A percentile compares a stretch with the other conserved stretches of the same genome.
Evolutionary conservation across 2,888 invertebrate genomes (phyloP).

Genomic region (Tinea semifulvella): DNA sequence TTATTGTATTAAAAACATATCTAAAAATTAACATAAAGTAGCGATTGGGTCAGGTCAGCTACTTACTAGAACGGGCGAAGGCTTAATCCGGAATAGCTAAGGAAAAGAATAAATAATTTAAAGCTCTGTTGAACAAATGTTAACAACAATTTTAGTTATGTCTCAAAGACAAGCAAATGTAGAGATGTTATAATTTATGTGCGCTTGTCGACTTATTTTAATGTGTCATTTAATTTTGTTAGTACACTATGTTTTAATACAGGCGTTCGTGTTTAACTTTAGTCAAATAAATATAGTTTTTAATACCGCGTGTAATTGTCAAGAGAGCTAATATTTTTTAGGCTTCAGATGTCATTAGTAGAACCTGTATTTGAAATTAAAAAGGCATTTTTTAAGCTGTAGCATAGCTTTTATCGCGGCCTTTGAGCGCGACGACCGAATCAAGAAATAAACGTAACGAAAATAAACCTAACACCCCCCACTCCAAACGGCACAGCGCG

Average conservation of each 20-base stretch:
- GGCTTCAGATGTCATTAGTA: no score
- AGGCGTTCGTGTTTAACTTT: slow-evolving; percentile 26
- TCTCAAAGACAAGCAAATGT: slow-evolving; percentile 41
- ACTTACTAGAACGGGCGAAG: slow-evolving; percentile 98
- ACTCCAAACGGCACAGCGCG: no score
- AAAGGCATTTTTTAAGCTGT: no score
- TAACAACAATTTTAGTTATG: slow-evolving; percentile 34
- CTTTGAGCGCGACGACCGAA: no score
- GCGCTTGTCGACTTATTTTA: slow-evolving; percentile 59
- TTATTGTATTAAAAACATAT: neutral
- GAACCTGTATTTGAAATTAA: no score
- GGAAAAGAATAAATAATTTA: slow-evolving; percentile 55
- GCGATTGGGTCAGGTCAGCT: slow-evolving; percentile 52
- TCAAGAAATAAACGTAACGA: no score
- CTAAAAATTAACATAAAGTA: slow-evolving; percentile 39
- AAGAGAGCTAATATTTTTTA: no score
- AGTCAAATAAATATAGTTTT: no score
- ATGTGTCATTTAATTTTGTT: neutral
- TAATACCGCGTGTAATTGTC: no score
- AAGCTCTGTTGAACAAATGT: slow-evolving; percentile 29
- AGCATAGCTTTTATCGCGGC: no score
- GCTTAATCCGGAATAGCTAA: slow-evolving; percentile 99
- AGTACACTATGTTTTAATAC: slow-evolving; percentile 15
- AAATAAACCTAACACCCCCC: no score
- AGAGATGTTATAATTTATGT: slow-evolving; percentile 46